These are phyloP conservation scores for Setipinna tenuifilis DNA, from an alignment of 2,797 vertebrate species.

Conservation along the genomic window DNA sequence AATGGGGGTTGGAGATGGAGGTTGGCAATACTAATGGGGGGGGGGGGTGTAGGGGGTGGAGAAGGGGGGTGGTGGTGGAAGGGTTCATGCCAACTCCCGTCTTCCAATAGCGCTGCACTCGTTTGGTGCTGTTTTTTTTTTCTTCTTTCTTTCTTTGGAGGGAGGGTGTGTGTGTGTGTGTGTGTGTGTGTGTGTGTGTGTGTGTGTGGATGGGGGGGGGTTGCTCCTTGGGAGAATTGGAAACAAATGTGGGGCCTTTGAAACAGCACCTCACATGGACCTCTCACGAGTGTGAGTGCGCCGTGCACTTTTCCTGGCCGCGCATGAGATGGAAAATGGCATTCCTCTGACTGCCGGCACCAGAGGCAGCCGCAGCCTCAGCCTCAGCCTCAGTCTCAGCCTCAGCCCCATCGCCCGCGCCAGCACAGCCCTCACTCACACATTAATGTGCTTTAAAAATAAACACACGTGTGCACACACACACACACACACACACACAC, in stretches of 20 bases:
- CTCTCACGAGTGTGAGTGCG: constrained; percentile 34
- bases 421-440: constrained; percentile 1
- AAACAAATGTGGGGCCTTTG: constrained; percentile 74
- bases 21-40: too few relatives aligned
- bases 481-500: not conserved
- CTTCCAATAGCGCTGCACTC: constrained; percentile 44
- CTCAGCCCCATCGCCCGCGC: not conserved
- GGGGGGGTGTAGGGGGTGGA: too few relatives aligned
- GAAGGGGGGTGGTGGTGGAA: not conserved
- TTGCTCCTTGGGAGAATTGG: constrained; percentile 66
- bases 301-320: constrained; percentile 51
- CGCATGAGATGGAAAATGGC: constrained; percentile 52
- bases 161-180: too few relatives aligned
- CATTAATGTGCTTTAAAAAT: constrained; percentile 21
- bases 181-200: too few relatives aligned
- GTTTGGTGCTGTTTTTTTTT: constrained; percentile 53
- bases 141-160: too few relatives aligned
- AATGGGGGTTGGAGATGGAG: too few relatives aligned
- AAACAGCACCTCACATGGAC: constrained; percentile 53
- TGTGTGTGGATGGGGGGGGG: not conserved
- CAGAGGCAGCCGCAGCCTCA: constrained; percentile 28
- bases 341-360: constrained; percentile 55
- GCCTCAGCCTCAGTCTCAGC: too few relatives aligned
- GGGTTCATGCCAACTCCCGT: not conserved
- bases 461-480: not conserved